A percentile compares a stretch with the other conserved stretches of the same genome.
phyloP scores from a whole-genome alignment of 2,888 invertebrate genomes.

The Anagyrus pseudococci region DNA sequence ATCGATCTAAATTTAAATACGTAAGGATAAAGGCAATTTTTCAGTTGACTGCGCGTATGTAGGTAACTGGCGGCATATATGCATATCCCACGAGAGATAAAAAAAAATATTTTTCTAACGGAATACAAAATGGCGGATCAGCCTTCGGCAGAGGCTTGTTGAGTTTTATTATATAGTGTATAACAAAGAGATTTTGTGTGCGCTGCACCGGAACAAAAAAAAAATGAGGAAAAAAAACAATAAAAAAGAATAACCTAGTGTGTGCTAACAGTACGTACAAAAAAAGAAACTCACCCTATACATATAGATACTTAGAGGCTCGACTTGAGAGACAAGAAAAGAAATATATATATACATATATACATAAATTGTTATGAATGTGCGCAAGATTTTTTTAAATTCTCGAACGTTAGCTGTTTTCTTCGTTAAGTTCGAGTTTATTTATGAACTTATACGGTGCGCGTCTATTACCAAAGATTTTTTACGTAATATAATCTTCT shows the following conservation, averaged over 20 bases:
- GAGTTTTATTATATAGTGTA: constrained; percentile 35
- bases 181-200: constrained; percentile 27
- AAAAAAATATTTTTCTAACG: constrained; percentile 39
- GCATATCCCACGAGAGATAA: constrained; percentile 27
- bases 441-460: too few relatives aligned
- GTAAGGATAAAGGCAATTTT: constrained; percentile 3
- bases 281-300: constrained; percentile 8
- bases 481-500: too few relatives aligned
- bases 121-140: constrained; percentile 36
- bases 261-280: constrained; percentile 32
- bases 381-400: constrained; percentile 24
- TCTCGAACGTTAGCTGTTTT: not conserved
- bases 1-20: too few relatives aligned
- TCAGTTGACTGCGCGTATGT: constrained; percentile 8
- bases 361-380: constrained; percentile 4
- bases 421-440: too few relatives aligned
- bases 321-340: not conserved
- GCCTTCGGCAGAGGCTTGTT: constrained; percentile 32
- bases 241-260: constrained; percentile 10
- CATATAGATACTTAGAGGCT: constrained; percentile 27
- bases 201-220: constrained; percentile 21
- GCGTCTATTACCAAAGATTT: too few relatives aligned
- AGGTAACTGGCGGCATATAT: constrained; percentile 7
- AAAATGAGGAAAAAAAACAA: not conserved
- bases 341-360: constrained; percentile 8